Conservation (phyloP, 2,113 vertebrate genomes). For the Hydrolagus affinis region DNA sequence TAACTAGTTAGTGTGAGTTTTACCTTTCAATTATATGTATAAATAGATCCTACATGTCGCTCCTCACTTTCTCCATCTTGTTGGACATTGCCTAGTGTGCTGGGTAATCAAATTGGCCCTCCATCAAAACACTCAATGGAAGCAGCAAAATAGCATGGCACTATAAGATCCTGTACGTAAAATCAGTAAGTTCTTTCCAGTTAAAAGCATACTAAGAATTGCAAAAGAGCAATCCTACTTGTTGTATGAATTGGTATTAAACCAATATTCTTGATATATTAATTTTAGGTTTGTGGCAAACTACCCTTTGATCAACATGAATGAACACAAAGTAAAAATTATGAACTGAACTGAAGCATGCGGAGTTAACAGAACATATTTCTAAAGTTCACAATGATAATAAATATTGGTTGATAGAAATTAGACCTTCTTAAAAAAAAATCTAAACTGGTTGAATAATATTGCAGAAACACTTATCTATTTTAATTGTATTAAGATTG, state of each 20-base stretch:
- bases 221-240: neutral
- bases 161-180: neutral
- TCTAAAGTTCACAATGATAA: no score
- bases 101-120: neutral
- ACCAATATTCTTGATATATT: conserved; percentile 5
- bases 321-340: neutral
- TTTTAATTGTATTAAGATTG: no score
- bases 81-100: neutral
- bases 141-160: neutral
- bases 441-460: no score
- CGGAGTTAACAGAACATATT: no score
- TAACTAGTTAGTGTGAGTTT: neutral
- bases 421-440: no score
- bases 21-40: neutral
- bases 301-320: neutral
- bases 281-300: neutral
- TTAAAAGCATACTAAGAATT: neutral
- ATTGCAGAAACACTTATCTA: no score
- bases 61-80: neutral
- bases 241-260: neutral
- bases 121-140: neutral
- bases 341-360: neutral
- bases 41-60: neutral
- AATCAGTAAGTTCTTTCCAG: neutral
- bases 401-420: no score